A percentile compares a stretch with the other conserved stretches of the same genome.
Evolutionary conservation across 2,113 vertebrate genomes (phyloP).

Genomic region (Oriolus oriolus): DNA sequence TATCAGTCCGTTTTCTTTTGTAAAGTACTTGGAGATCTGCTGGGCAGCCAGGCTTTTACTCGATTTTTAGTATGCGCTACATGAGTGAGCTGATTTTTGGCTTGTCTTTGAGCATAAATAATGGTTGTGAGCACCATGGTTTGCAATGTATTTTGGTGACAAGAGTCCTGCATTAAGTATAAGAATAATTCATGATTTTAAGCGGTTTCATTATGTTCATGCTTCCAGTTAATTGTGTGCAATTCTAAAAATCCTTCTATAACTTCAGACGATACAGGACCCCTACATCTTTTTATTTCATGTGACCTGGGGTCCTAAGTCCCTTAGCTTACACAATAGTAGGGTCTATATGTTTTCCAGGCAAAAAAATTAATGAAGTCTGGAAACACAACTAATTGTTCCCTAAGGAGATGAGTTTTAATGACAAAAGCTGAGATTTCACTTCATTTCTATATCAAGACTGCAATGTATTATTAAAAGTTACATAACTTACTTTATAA

Average conservation of each 20-base stretch:
- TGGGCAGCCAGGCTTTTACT: neutral
- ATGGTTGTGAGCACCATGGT: neutral
- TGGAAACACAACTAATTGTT: neutral
- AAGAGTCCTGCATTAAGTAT: neutral
- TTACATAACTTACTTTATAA: conserved; percentile 38
- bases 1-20: neutral
- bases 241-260: neutral
- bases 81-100: neutral
- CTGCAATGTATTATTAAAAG: neutral
- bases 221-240: neutral
- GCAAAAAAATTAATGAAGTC: neutral
- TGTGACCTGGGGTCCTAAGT: neutral
- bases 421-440: neutral
- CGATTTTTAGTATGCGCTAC: neutral
- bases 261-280: neutral
- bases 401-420: neutral
- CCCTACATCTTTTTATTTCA: neutral
- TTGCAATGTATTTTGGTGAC: neutral
- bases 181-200: neutral
- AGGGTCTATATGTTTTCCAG: neutral
- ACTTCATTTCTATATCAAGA: neutral
- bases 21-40: neutral
- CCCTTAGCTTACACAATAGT: fast-evolving
- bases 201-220: neutral
- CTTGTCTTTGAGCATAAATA: neutral